A percentile compares a stretch with the other conserved stretches of the same genome.
Conservation (phyloP, 2,113 vertebrate species). For the Aegithalos caudatus region DNA sequence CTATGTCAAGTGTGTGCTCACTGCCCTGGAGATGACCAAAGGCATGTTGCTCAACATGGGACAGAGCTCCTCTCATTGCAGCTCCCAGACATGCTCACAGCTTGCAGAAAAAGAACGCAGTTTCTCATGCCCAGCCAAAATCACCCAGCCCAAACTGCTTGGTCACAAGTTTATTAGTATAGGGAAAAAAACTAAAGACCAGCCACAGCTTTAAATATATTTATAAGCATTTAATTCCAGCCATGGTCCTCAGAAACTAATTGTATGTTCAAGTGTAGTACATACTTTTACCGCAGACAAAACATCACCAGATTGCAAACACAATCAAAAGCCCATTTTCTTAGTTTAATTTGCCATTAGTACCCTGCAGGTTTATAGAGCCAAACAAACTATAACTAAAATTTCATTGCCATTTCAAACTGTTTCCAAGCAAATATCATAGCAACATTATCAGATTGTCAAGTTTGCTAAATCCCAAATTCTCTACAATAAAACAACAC, state of each 20-base stretch:
- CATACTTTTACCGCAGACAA: background rate
- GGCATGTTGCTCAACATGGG: background rate
- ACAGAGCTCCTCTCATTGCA: background rate
- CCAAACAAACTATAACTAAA: constrained; percentile 7
- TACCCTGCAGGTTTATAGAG: background rate
- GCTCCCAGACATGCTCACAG: background rate
- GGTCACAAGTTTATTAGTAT: background rate
- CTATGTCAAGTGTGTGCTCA: accelerated
- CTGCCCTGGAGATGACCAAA: background rate
- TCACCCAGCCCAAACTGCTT: background rate
- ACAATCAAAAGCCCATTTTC: constrained; percentile 45
- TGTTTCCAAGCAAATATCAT: constrained; percentile 27
- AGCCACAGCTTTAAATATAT: background rate
- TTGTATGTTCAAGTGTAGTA: background rate
- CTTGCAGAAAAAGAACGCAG: background rate
- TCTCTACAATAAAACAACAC: background rate
- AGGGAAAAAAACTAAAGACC: background rate
- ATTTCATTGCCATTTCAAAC: background rate
- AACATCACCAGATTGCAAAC: constrained; percentile 30
- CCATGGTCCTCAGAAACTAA: background rate
- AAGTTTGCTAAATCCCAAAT: background rate
- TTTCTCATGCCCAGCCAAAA: background rate
- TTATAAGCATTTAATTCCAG: background rate
- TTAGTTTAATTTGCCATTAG: constrained; percentile 37
- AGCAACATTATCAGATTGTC: background rate